phyloP scores from a whole-genome alignment of 1,140 invertebrate genomes.

The Eumaeus atala region DNA sequence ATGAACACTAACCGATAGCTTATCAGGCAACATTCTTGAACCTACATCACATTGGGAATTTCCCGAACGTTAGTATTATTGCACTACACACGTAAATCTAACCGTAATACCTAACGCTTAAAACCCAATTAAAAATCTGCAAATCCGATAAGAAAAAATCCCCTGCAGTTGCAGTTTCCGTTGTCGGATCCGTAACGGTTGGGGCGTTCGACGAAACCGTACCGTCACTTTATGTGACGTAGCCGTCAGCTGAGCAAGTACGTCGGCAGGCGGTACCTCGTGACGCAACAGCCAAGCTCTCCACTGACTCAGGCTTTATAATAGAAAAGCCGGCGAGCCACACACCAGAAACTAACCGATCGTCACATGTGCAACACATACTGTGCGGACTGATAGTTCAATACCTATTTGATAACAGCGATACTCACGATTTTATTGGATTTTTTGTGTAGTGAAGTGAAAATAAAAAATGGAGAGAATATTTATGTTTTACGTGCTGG shows the following conservation, averaged over 20 bases:
- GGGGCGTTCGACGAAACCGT: too few relatives aligned
- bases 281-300: constrained; percentile 38
- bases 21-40: too few relatives aligned
- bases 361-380: constrained; percentile 49
- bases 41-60: too few relatives aligned
- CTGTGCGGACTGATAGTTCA: constrained; percentile 23
- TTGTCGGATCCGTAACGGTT: constrained; percentile 10
- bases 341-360: constrained; percentile 44
- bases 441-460: constrained; percentile 30
- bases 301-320: constrained; percentile 62
- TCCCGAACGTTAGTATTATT: too few relatives aligned
- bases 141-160: background rate
- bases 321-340: constrained; percentile 36
- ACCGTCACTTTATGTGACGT: constrained; percentile 22
- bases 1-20: too few relatives aligned
- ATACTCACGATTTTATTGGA: too few relatives aligned
- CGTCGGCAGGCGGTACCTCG: constrained; percentile 8
- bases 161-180: background rate
- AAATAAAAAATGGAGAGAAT: constrained; percentile 44
- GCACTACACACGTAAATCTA: too few relatives aligned
- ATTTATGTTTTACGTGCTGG: constrained; percentile 36
- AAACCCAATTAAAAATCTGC: too few relatives aligned
- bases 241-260: constrained; percentile 5
- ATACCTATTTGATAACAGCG: constrained; percentile 14
- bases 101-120: too few relatives aligned